Percentiles rank a stretch among this genome's conserved stretches.
Evolutionary conservation across 2,797 vertebrate species (phyloP).

Genomic region (Helostoma temminkii): DNA sequence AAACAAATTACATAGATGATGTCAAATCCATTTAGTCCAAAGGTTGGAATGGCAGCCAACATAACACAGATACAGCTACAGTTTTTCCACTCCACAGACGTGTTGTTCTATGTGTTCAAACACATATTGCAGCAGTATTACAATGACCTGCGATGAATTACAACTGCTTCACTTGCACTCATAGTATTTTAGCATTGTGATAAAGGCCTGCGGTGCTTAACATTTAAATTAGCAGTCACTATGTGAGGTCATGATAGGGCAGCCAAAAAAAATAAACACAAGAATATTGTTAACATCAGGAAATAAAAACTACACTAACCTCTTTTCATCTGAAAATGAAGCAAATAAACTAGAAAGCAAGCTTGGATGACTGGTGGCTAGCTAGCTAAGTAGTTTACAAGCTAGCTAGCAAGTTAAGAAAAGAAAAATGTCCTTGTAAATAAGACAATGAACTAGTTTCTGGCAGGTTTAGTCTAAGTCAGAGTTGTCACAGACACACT

Average conservation of each 20-base stretch:
- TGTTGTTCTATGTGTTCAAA: background rate
- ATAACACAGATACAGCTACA: background rate
- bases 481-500: conserved; percentile 6
- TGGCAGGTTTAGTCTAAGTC: background rate
- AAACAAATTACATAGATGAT: too few relatives aligned
- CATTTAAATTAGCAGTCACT: too few relatives aligned
- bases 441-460: background rate
- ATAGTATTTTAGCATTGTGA: too few relatives aligned
- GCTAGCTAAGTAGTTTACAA: too few relatives aligned
- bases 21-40: background rate
- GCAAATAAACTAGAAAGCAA: background rate
- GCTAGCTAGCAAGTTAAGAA: too few relatives aligned
- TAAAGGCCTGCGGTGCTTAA: too few relatives aligned
- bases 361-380: too few relatives aligned
- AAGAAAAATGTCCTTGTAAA: background rate
- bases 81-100: background rate
- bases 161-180: too few relatives aligned
- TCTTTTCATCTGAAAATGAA: conserved; percentile 9
- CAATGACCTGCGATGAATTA: too few relatives aligned
- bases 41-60: background rate
- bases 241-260: too few relatives aligned
- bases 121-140: too few relatives aligned
- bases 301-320: background rate
- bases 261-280: too few relatives aligned
- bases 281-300: background rate